These are phyloP conservation scores for Hippocampus kuda DNA, from an alignment of 2,797 vertebrate species.

Conservation along the genomic window DNA sequence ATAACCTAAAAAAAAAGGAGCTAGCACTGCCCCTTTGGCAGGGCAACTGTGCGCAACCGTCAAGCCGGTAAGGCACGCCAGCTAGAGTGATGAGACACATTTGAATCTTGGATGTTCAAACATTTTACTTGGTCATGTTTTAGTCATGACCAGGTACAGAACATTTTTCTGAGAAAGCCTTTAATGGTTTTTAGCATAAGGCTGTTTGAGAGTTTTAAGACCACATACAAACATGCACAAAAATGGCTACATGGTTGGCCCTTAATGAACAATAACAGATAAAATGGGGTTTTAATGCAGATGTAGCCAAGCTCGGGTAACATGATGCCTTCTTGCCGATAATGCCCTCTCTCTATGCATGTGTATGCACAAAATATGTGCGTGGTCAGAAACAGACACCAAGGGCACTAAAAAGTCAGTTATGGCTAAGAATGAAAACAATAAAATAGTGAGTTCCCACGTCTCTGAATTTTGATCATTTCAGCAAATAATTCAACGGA, in stretches of 20 bases:
- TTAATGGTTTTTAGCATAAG: slow-evolving; percentile 6
- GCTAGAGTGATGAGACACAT: not conserved
- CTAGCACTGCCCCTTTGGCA: not conserved
- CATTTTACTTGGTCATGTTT: not conserved
- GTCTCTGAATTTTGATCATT: not conserved
- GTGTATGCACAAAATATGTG: slow-evolving; percentile 15
- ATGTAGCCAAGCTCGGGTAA: slow-evolving; percentile 54
- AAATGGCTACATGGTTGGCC: slow-evolving; percentile 17
- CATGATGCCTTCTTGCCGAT: slow-evolving; percentile 50
- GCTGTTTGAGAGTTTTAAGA: slow-evolving; percentile 27
- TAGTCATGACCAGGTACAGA: not conserved
- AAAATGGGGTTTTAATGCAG: slow-evolving; percentile 59
- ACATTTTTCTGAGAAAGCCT: not conserved
- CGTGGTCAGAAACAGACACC: slow-evolving; percentile 35
- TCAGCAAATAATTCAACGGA: not conserved
- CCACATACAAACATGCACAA: slow-evolving; percentile 18
- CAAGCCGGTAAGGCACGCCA: not conserved
- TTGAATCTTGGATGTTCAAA: not conserved
- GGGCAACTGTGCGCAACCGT: not conserved
- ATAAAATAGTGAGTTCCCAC: not conserved
- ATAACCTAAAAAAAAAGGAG: not conserved
- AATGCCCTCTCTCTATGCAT: slow-evolving; percentile 8
- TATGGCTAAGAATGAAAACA: not conserved
- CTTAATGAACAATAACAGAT: slow-evolving; percentile 58
- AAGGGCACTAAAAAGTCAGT: not conserved